Percentiles rank a stretch among this genome's conserved stretches.
Evolutionary conservation across 92 coral and sea anemone species (phyloP).

Genomic region (Palythoa grandiflora): DNA sequence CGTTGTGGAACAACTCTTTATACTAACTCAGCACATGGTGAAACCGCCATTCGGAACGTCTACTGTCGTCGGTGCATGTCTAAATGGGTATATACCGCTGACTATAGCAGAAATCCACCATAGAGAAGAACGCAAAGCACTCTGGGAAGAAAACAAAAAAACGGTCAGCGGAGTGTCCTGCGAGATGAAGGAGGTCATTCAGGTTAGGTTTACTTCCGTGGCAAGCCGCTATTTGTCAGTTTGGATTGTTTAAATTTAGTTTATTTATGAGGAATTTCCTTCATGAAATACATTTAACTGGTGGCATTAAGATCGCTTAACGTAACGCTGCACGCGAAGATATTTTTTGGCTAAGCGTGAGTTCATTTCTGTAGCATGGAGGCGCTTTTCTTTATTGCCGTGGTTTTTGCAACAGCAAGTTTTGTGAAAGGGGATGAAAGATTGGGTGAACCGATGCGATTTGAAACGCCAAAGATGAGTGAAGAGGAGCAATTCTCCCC

Average conservation of each 20-base stretch:
- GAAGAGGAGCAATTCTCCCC: conserved; percentile 97
- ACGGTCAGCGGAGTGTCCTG: conserved; percentile 40
- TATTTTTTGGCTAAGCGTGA: no score
- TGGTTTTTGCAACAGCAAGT: neutral
- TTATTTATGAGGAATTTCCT: conserved; percentile 29
- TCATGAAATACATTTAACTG: neutral
- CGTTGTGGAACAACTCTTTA: neutral
- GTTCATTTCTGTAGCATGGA: conserved; percentile 18
- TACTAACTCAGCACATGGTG: neutral
- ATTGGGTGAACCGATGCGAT: conserved; percentile 87
- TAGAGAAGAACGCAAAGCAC: neutral
- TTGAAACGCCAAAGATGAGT: conserved; percentile 95
- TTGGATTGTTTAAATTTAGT: conserved; percentile 10
- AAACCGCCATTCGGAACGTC: conserved; percentile 43
- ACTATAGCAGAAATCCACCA: neutral
- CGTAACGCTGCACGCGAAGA: neutral
- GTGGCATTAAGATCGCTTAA: neutral
- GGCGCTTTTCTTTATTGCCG: conserved; percentile 21
- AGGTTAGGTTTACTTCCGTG: conserved; percentile 19
- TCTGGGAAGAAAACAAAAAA: conserved; percentile 29
- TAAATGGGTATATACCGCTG: conserved; percentile 10
- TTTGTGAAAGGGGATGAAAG: conserved; percentile 55
- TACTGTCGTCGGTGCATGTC: conserved; percentile 38
- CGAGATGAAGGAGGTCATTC: neutral
- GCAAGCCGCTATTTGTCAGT: conserved; percentile 36